Evolutionary conservation across 92 coral and sea anemone species (phyloP).

Genomic region (Meandrina meandrites): DNA sequence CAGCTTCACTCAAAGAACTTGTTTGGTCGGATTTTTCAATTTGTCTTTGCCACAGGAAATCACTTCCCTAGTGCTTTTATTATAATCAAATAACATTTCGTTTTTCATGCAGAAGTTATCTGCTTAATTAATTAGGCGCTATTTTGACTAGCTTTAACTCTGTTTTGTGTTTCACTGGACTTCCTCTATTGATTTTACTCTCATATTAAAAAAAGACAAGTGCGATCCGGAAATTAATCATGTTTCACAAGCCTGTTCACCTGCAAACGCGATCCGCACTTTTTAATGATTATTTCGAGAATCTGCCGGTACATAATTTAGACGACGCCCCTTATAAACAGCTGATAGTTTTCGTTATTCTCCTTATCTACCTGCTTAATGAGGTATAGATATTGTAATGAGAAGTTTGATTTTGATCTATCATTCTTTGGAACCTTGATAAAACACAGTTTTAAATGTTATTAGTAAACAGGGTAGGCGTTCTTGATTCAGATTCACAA

Average conservation of each 20-base stretch:
- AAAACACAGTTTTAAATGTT: too few relatives aligned
- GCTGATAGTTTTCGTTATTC: not conserved
- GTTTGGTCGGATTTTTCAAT: not conserved
- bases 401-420: not conserved
- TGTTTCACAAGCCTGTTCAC: not conserved
- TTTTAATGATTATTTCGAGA: not conserved
- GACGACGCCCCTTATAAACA: not conserved
- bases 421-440: not conserved
- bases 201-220: not conserved
- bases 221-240: not conserved
- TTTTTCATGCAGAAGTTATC: not conserved
- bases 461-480: not conserved
- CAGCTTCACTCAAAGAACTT: not conserved
- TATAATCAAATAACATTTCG: not conserved
- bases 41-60: conserved; percentile 4
- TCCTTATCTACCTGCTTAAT: not conserved
- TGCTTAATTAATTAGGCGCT: conserved; percentile 5
- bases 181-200: not conserved
- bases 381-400: not conserved
- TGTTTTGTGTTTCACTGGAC: not conserved
- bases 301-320: not conserved
- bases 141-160: not conserved
- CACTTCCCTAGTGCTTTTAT: not conserved
- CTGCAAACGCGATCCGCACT: not conserved
- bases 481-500: not conserved